Evolutionary conservation across 2,113 vertebrate genomes (phyloP).

Genomic region (Vimba vimba): DNA sequence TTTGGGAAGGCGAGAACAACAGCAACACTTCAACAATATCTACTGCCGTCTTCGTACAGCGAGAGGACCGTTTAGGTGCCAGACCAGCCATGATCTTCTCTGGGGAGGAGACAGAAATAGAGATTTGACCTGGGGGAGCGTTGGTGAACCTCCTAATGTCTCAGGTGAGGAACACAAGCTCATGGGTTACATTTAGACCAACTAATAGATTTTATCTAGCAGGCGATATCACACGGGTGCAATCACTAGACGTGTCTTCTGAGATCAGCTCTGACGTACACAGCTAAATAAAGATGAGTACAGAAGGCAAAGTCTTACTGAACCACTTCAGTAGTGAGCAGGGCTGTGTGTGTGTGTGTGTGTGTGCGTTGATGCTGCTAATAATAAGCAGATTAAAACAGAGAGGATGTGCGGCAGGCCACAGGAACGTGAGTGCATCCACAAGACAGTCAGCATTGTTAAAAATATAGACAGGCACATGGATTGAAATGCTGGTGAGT

Average conservation of each 20-base stretch:
- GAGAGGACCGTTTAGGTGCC: conserved; percentile 15
- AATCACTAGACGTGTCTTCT: conserved; percentile 41
- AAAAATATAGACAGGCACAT: conserved; percentile 64
- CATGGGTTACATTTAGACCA: conserved; percentile 48
- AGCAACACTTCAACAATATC: conserved; percentile 19
- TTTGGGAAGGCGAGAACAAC: background rate
- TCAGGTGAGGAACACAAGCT: conserved; percentile 31
- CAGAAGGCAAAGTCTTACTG: conserved; percentile 43
- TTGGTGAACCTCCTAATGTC: background rate
- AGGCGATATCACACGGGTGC: conserved; percentile 33
- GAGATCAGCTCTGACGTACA: conserved; percentile 53
- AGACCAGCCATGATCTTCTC: conserved; percentile 27
- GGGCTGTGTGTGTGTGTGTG: conserved; percentile 13
- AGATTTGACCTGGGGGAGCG: background rate
- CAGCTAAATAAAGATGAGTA: conserved; percentile 55
- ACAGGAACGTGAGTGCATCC: conserved; percentile 62
- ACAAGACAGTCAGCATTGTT: conserved; percentile 71
- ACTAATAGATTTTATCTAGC: conserved; percentile 62
- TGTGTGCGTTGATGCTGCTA: conserved; percentile 39
- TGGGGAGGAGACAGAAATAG: background rate
- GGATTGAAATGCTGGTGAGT: conserved; percentile 51
- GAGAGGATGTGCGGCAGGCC: conserved; percentile 60
- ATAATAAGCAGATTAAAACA: conserved; percentile 64
- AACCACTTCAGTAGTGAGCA: conserved; percentile 32
- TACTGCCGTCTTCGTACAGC: background rate